A percentile compares a stretch with the other conserved stretches of the same genome.
phyloP scores from a whole-genome alignment of 2,888 invertebrate genomes.

The Tuta absoluta region DNA sequence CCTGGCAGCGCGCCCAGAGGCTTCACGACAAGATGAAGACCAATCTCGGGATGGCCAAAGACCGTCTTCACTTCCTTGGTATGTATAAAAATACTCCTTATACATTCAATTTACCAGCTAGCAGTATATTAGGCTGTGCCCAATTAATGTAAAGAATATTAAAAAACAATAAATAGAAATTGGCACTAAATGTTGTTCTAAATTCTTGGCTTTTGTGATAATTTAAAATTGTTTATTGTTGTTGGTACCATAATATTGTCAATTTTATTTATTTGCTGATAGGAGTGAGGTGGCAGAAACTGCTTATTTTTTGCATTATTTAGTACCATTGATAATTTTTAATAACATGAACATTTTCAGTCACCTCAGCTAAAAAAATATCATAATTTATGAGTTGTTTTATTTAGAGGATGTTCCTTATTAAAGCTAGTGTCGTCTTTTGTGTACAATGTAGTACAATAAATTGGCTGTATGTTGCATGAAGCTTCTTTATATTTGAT shows the following conservation, averaged over 20 bases:
- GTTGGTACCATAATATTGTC: slow-evolving; percentile 66
- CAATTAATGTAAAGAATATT: neutral
- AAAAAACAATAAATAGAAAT: slow-evolving; percentile 36
- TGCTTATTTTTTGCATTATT: no score
- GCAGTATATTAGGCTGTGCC: neutral
- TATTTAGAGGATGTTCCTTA: slow-evolving; percentile 15
- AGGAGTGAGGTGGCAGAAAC: neutral
- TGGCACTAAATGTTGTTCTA: neutral
- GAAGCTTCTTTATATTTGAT: slow-evolving; percentile 57
- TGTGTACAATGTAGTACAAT: slow-evolving; percentile 33
- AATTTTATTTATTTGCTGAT: slow-evolving; percentile 2
- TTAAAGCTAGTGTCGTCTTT: slow-evolving; percentile 22
- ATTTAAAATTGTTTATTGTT: neutral
- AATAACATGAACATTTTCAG: neutral
- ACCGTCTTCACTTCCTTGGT: slow-evolving; percentile 96
- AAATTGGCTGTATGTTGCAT: slow-evolving; percentile 74
- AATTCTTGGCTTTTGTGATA: neutral
- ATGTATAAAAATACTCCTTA: slow-evolving; percentile 48
- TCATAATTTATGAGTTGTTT: neutral
- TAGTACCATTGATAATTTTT: no score
- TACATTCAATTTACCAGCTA: neutral
- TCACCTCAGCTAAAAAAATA: neutral
- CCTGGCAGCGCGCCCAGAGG: slow-evolving; percentile 95
- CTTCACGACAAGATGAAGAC: slow-evolving; percentile 99
- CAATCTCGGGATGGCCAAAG: slow-evolving; percentile 96